Conservation (phyloP, 1,140 invertebrate genomes). For the Tetramorium alpestre region DNA sequence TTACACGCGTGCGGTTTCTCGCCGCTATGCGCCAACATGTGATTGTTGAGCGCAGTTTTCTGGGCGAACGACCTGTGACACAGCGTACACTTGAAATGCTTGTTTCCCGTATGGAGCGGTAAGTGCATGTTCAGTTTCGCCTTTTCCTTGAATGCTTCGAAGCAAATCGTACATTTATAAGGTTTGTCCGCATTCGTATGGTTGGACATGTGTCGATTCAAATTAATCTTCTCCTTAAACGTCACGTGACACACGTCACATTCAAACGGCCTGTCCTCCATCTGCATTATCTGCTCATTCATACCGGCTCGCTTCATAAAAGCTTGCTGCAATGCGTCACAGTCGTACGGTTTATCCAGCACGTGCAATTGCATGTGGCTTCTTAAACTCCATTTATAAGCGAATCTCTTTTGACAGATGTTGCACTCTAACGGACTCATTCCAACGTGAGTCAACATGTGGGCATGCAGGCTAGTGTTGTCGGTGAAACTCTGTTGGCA, state of each 20-base stretch:
- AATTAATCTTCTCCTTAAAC: slow-evolving; percentile 85
- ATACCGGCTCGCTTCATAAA: slow-evolving; percentile 74
- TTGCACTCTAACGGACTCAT: slow-evolving; percentile 86
- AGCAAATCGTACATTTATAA: slow-evolving; percentile 85
- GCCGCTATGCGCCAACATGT: slow-evolving; percentile 83
- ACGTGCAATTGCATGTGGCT: slow-evolving; percentile 91
- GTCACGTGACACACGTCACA: slow-evolving; percentile 86
- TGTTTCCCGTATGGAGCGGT: slow-evolving; percentile 89
- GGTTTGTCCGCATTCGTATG: slow-evolving; percentile 84
- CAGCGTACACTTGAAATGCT: slow-evolving; percentile 90
- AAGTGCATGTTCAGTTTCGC: slow-evolving; percentile 89
- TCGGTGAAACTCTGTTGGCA: slow-evolving; percentile 85
- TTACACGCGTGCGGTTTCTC: slow-evolving; percentile 87
- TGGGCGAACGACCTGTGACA: slow-evolving; percentile 81
- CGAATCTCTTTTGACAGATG: slow-evolving; percentile 86
- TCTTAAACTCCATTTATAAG: slow-evolving; percentile 86
- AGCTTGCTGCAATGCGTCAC: slow-evolving; percentile 83
- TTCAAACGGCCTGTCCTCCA: slow-evolving; percentile 81
- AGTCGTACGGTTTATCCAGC: slow-evolving; percentile 87
- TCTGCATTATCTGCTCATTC: slow-evolving; percentile 67
- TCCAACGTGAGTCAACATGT: slow-evolving; percentile 85
- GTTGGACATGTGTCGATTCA: slow-evolving; percentile 84
- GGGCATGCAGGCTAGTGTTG: slow-evolving; percentile 84
- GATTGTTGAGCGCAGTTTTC: slow-evolving; percentile 82
- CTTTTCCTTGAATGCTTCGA: slow-evolving; percentile 85